phyloP scores from a whole-genome alignment of 2,797 vertebrate species.

The Smutsia gigantea region DNA sequence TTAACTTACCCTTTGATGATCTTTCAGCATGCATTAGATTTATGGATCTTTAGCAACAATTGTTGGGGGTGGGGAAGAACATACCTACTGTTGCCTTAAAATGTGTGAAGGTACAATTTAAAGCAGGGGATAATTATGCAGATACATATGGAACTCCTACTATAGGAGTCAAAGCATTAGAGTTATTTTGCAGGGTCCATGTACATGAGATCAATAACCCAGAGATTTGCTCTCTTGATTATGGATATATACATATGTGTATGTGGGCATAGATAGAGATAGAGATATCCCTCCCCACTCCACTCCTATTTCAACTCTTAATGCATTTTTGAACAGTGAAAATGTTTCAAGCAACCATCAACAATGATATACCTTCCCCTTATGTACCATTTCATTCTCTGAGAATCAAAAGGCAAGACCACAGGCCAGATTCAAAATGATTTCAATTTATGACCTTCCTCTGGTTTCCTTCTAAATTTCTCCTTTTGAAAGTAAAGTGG shows the following conservation, averaged over 20 bases:
- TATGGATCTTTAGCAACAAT: not conserved
- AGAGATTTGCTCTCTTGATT: not conserved
- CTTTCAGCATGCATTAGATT: not conserved
- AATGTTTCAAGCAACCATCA: not conserved
- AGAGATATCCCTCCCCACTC: not conserved
- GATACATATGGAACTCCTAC: not conserved
- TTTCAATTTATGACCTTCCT: not conserved
- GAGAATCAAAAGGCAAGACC: not conserved
- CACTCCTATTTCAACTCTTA: not conserved
- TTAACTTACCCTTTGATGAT: not conserved
- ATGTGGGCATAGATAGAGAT: not conserved
- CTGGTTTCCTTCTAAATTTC: slow-evolving; percentile 2
- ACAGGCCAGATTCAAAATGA: not conserved
- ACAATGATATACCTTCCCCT: not conserved
- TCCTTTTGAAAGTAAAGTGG: slow-evolving; percentile 12
- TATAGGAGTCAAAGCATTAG: not conserved
- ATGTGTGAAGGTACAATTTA: not conserved
- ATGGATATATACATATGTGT: not conserved
- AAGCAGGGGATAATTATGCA: not conserved
- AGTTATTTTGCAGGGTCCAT: not conserved
- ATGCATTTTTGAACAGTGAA: not conserved
- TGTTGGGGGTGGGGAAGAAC: not conserved
- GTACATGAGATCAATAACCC: not conserved
- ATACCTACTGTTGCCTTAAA: not conserved
- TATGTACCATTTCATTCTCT: not conserved